Evolutionary conservation across 2,888 invertebrate genomes (phyloP), one percentile per base, ranked within the genome.

Genomic region (Nowickia ferox): DNA sequence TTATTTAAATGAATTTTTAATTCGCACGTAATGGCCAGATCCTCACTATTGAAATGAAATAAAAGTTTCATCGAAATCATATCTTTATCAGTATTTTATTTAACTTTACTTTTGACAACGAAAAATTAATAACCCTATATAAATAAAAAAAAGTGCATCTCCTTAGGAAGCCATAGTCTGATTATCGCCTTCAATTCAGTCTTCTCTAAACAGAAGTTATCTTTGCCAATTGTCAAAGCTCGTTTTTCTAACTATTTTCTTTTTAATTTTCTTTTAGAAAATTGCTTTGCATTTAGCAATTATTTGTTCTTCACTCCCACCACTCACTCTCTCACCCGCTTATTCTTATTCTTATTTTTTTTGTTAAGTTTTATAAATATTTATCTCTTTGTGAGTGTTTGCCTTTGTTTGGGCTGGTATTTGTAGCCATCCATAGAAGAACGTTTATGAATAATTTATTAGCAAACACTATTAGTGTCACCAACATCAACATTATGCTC

Each of bases 391-490:
- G 19, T 66, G 53, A 68, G n/a, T 84, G 38, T 59, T 68, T 53
- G 74, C 22, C 77, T 85, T 75, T 85, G 63, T 85, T 61, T 79
- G 79, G 82, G 19, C n/a, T 79, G 83, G 75, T 59, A 86, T 86
- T 86, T 84, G 79, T 76, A 79, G 57, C 59, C 86, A 72, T 61
- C 71, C 83, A 86, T 86, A 76, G 57, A 71, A 71, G 75, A 82
- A 75, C 66, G 83, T 84, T 83, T 83, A 88, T 88, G 87, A 88
- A 88, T 88, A 87, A 88, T 88, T 88, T 88, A 88, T 80, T 86
- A 87, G 87, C 86, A 84, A 88, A 88, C 87, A 87, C 86, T 87
- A 87, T 87, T 87, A 87, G 84, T 86, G 87, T 86, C 87, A 88
- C 87, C 87, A 84, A 80, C 86, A 87, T 79, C 78, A 79, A 79